Percentiles rank a stretch among this genome's conserved stretches.
These are phyloP conservation scores for Hirtodrosophila histrioides DNA, from an alignment of 2,888 invertebrate species.

Conservation along the genomic window DNA sequence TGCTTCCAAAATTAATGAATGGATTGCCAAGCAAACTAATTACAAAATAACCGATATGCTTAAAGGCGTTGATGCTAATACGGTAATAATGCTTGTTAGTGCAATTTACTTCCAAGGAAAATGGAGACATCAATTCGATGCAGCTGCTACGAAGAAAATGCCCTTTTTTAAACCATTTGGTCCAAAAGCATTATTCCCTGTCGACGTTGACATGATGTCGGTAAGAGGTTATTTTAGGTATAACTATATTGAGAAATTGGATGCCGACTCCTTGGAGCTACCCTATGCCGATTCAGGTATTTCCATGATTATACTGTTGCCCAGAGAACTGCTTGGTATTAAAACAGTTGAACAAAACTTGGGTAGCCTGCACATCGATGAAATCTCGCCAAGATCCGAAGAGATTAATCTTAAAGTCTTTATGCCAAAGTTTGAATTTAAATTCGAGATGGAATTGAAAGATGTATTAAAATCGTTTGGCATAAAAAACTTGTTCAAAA, in stretches of 20 bases:
- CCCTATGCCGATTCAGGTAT: background rate
- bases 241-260: slow-evolving; percentile 4
- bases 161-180: slow-evolving; percentile 8
- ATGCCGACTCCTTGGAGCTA: slow-evolving; percentile 7
- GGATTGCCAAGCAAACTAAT: slow-evolving; percentile 1
- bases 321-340: slow-evolving; percentile 5
- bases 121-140: slow-evolving; percentile 5
- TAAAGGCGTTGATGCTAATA: background rate
- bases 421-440: too few relatives aligned
- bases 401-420: too few relatives aligned
- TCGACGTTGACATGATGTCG: background rate
- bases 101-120: slow-evolving; percentile 1
- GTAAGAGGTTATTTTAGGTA: background rate
- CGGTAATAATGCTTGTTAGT: slow-evolving; percentile 6
- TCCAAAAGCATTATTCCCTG: background rate
- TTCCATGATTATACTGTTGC: slow-evolving; percentile 5
- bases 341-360: background rate
- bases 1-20: background rate
- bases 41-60: background rate
- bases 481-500: too few relatives aligned
- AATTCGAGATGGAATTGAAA: too few relatives aligned
- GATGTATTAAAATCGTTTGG: too few relatives aligned
- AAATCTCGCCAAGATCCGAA: background rate
- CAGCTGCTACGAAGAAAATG: background rate
- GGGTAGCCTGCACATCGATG: background rate